A percentile compares a stretch with the other conserved stretches of the same genome.
These are phyloP conservation scores for Meriones unguiculatus DNA, from an alignment of 2,113 vertebrate genomes.

Conservation along the genomic window DNA sequence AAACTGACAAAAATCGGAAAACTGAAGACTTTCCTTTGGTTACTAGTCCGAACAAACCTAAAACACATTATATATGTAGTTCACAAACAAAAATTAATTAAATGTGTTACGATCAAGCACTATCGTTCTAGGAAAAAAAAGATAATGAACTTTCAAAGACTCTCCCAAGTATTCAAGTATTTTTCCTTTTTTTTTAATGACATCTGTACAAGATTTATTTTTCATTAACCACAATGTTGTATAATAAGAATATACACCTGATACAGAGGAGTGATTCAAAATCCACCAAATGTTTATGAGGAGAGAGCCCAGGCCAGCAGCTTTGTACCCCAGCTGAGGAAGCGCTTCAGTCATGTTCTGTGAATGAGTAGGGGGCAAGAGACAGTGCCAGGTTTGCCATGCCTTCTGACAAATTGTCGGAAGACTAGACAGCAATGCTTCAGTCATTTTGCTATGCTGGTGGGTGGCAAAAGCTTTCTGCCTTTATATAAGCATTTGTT, in stretches of 20 bases:
- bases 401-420: neutral
- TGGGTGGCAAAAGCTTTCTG: neutral
- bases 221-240: constrained; percentile 51
- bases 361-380: neutral
- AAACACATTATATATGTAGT: neutral
- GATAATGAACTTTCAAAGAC: neutral
- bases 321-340: neutral
- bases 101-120: neutral
- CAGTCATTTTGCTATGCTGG: neutral
- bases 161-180: neutral
- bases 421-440: neutral
- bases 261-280: constrained; percentile 59
- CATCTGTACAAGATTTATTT: constrained; percentile 74
- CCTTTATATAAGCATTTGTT: neutral
- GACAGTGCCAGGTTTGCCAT: neutral
- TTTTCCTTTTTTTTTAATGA: constrained; percentile 54
- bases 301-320: constrained; percentile 7
- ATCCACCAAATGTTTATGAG: constrained; percentile 44
- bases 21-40: neutral
- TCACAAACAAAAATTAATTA: neutral
- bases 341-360: neutral
- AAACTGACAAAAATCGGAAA: neutral
- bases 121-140: neutral
- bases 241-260: constrained; percentile 40
- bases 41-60: neutral